Conservation (phyloP, 1,140 invertebrate genomes). For the Oedothorax gibbosus region DNA sequence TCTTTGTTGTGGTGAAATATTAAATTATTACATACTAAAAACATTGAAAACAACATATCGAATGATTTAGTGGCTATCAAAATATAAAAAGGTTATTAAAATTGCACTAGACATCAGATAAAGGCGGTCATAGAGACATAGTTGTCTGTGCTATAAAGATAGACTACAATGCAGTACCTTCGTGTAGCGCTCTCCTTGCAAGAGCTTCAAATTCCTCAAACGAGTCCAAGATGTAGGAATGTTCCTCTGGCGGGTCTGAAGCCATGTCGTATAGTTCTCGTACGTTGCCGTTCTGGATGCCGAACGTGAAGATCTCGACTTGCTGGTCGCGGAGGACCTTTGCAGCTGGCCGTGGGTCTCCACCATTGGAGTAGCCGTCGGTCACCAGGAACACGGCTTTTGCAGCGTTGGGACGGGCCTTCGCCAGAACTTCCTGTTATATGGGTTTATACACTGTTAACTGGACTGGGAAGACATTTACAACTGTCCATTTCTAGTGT, state of each 20-base stretch:
- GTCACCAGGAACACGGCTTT: slow-evolving; percentile 79
- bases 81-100: too few relatives aligned
- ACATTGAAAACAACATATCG: too few relatives aligned
- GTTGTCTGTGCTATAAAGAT: too few relatives aligned
- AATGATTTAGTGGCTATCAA: too few relatives aligned
- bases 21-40: too few relatives aligned
- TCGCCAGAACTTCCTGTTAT: slow-evolving; percentile 72
- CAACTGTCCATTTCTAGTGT: too few relatives aligned
- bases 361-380: slow-evolving; percentile 81
- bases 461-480: too few relatives aligned
- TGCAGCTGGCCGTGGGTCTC: slow-evolving; percentile 75
- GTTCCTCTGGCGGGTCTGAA: slow-evolving; percentile 75
- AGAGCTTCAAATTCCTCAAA: slow-evolving; percentile 80
- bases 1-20: too few relatives aligned
- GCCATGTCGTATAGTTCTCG: slow-evolving; percentile 74
- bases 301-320: slow-evolving; percentile 77
- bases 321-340: slow-evolving; percentile 71
- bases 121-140: too few relatives aligned
- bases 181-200: slow-evolving; percentile 77
- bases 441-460: too few relatives aligned
- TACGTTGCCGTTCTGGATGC: slow-evolving; percentile 78
- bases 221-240: slow-evolving; percentile 78
- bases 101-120: too few relatives aligned
- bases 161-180: slow-evolving; percentile 70
- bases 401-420: slow-evolving; percentile 71